phyloP scores from a whole-genome alignment of 1,140 invertebrate genomes.

The Brachystomella parvula region DNA sequence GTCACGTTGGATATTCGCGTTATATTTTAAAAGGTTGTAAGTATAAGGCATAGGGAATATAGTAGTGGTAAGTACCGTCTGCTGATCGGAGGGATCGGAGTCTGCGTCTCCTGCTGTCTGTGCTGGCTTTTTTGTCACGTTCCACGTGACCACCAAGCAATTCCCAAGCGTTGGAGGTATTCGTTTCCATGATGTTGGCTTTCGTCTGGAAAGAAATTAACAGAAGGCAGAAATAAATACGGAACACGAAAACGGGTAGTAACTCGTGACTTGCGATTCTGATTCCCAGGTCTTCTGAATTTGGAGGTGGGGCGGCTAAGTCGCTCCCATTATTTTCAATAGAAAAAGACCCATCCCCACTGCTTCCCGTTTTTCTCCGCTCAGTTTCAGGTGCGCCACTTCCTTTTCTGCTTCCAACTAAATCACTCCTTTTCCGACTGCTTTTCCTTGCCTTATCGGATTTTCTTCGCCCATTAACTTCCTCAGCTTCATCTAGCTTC shows the following conservation, averaged over 20 bases:
- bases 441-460: background rate
- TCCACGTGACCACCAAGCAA: slow-evolving; percentile 3
- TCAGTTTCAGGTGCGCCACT: too few species aligned
- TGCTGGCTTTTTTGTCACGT: slow-evolving; percentile 7
- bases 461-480: background rate
- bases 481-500: background rate
- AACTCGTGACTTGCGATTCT: background rate
- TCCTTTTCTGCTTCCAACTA: too few species aligned
- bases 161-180: background rate
- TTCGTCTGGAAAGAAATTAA: background rate
- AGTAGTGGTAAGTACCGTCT: background rate
- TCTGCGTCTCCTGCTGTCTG: background rate
- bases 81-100: background rate
- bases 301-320: background rate
- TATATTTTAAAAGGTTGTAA: too few species aligned
- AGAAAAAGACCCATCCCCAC: too few species aligned
- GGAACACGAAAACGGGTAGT: background rate
- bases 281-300: background rate
- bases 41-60: too few species aligned
- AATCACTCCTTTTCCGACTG: background rate
- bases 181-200: background rate
- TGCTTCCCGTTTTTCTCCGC: too few species aligned
- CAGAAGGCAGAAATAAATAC: background rate
- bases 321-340: background rate
- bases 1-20: too few species aligned